Base-by-base conservation (phyloP, 2,113 vertebrate genomes). In the Arothron firmamentum region DNA sequence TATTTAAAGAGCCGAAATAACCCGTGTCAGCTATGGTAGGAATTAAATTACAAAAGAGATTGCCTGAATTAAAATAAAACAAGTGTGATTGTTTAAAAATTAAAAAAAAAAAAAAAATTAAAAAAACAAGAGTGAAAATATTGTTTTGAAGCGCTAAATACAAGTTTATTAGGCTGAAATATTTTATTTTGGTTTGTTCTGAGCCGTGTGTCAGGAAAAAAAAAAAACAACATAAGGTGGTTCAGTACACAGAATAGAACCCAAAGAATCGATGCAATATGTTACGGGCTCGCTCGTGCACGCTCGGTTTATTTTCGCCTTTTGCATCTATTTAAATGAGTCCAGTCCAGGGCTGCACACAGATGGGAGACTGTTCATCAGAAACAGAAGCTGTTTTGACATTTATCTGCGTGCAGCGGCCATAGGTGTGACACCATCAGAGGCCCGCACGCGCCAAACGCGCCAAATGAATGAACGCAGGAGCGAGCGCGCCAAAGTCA, bases 351-450 rank as follows among this genome's bases (percentile, higher is more conserved):
- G 45, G 14, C 45, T 47, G 45, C 45, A 47, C 15, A n/a, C 47
- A n/a, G 47, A n/a, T 18, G 18, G 16, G 5, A n/a, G 17, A 3
- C n/a, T n/a, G 47, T 18, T 6, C 6, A 18, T 2, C 47, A 17
- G n/a, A 10, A 49, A 49, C 47, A 49, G 18, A 49, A 49, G 47
- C 47, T 13, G 5, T 20, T 8, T 49, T 8, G 7, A n/a, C 47
- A 3, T 18, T 49, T n/a, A 3, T 49, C 10, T 7, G 57, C 34
- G 16, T 21, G 48, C 23, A 67, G 45, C 47, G 58, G 71, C n/a
- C 72, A 70, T 65, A 38, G 75, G 79, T 73, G 79, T 76, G 56
- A 77, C 58, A 77, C 80, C 31, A 75, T 63, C 74, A 72, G 61
- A 79, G 79, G 75, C 79, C 77, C 65, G 25, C 64, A 70, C 5